Evolutionary conservation across 2,888 invertebrate genomes (phyloP), one percentile per base, ranked within the genome.

Genomic region (Eubasilissa splendida): DNA sequence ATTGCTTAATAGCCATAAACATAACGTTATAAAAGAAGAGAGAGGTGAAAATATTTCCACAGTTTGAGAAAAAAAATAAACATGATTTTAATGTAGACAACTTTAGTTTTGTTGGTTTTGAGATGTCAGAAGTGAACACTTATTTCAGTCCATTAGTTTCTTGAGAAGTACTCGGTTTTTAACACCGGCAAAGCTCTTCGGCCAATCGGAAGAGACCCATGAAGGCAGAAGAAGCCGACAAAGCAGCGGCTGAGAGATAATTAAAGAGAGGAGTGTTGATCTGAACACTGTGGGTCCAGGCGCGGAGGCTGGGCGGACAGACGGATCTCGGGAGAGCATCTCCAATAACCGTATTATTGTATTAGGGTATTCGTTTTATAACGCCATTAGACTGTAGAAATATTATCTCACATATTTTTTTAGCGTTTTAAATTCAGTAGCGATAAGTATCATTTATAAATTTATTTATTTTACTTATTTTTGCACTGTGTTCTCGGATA

Each of bases 201-300:
- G 52, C 70, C 53, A 70, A 70, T 70, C 70, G 70, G 70, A 60
- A 60, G 22, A 22, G 5, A 22, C 52, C 22, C 22, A 53, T 22
- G 31, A 70, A 22, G 53, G 14, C 11, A 70, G 52, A 22, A 56
- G 3, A 59, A 33, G 14, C 73, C 73, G 73, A 73, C 73, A 73
- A 73, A 73, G 73, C 33, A 56, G 70, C 70, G 59, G 73, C 56
- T 12, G 50, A 33, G 42, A 56, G 73, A 73, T 73, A 73, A 73
- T 73, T 73, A 73, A 33, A 73, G 73, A 42, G 42, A 33, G 14
- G 14, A n/a, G 73, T 73, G 58, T 73, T 73, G 73, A 56, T 73
- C 54, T 31, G 59, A 58, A 59, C 54, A 58, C 42, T 22, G 33
- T 4, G 0, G 58, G 12, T n/a, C 42, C 42, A 42, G 42, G 42